Evolutionary conservation across 2,888 invertebrate genomes (phyloP).

Genomic region (Epiblema foenella): DNA sequence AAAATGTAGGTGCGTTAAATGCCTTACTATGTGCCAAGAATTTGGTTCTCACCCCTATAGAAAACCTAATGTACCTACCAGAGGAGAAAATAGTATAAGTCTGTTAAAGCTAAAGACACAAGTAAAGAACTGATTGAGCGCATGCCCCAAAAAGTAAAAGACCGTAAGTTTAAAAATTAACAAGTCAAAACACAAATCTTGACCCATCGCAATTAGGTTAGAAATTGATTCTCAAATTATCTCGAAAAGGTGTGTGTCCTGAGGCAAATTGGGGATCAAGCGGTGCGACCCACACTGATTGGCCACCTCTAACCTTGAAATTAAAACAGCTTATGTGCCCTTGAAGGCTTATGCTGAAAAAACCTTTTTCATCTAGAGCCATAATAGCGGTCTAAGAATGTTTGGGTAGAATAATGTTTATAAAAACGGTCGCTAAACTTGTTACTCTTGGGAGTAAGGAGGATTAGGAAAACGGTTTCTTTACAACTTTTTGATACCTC

Average conservation of each 20-base stretch:
- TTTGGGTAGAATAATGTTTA: constrained; percentile 14
- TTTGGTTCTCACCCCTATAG: no score
- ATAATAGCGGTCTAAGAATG: constrained; percentile 16
- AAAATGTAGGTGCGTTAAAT: no score
- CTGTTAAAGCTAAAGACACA: background rate
- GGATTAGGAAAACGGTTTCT: background rate
- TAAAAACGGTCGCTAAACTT: constrained; percentile 7
- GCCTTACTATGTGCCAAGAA: no score
- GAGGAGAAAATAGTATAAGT: background rate
- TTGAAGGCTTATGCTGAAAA: background rate
- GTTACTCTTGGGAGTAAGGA: background rate
- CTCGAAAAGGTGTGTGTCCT: constrained; percentile 13
- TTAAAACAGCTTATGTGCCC: constrained; percentile 3
- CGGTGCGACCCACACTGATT: constrained; percentile 39
- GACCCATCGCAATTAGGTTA: constrained; percentile 15
- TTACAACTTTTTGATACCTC: background rate
- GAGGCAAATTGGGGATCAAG: constrained; percentile 40
- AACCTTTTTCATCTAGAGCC: background rate
- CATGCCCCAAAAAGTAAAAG: background rate
- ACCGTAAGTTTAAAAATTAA: background rate
- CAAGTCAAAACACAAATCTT: constrained; percentile 7
- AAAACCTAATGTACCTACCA: background rate
- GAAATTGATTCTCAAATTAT: constrained; percentile 12
- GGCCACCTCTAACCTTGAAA: constrained; percentile 7
- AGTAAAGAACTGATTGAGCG: background rate